These are phyloP conservation scores for Cryptosula pallasiana DNA, from an alignment of 2,888 invertebrate genomes.

Conservation along the genomic window DNA sequence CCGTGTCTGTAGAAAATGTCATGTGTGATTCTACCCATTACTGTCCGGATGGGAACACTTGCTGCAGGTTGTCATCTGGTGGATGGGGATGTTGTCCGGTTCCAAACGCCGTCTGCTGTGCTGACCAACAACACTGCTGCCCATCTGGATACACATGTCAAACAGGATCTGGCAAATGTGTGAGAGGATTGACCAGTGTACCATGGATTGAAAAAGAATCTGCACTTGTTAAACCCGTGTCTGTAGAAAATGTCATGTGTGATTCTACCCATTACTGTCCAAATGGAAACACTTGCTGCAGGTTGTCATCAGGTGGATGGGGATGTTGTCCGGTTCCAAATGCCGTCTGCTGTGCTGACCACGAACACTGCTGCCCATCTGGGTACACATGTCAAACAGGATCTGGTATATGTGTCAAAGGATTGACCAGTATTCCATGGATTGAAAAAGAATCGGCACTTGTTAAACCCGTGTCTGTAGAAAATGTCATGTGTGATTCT, in stretches of 20 bases:
- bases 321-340: conserved; percentile 32
- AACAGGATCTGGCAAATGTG: conserved; percentile 29
- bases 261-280: conserved; percentile 27
- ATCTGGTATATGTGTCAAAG: conserved; percentile 26
- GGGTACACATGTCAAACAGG: conserved; percentile 30
- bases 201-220: conserved; percentile 6
- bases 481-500: conserved; percentile 30
- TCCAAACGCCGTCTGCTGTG: conserved; percentile 44
- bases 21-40: conserved; percentile 29
- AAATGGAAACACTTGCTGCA: conserved; percentile 30
- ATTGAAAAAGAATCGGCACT: neutral
- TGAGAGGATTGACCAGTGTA: conserved; percentile 29
- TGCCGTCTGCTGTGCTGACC: conserved; percentile 35
- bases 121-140: conserved; percentile 45
- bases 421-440: neutral
- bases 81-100: conserved; percentile 46
- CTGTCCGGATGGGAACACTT: conserved; percentile 39
- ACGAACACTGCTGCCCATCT: conserved; percentile 35
- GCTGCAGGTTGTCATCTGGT: conserved; percentile 35
- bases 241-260: neutral
- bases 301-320: conserved; percentile 26
- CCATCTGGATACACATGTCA: conserved; percentile 37
- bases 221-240: neutral
- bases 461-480: neutral
- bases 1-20: conserved; percentile 29